Evolutionary conservation across 2,113 vertebrate genomes (phyloP), one percentile per base, ranked within the genome.

Genomic region (Indicator maculatus): DNA sequence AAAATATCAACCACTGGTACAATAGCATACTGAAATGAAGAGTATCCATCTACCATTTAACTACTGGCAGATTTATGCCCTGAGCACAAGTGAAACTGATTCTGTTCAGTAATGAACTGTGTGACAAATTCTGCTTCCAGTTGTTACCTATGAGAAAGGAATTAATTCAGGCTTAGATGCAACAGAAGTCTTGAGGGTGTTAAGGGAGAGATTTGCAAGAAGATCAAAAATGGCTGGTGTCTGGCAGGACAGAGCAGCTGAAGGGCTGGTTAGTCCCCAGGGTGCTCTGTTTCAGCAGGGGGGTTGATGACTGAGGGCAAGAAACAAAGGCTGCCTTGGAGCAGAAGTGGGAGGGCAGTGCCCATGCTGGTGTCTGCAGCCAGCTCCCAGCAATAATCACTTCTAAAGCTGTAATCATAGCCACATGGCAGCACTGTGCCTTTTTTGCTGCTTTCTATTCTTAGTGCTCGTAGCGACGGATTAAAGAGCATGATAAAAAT

Each of bases 371-470:
- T 80, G 61, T 50, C 76, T 75, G 69, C 65, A 76, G 83, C 58
- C 70, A 73, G 88, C 76, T 93, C 53, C 76, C 59, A 44, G 69
- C 91, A 95, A 47, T 91, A 86, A 84, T 93, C 83, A 52, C 83
- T 82, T 67, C 80, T 86, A 50, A 90, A 78, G 58, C 93, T 95
- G 73, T 93, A 90, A 93, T 93, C 88, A 53, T 89, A 94, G 83
- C 92, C 92, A 81, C 82, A 64, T 74, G 80, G 88, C 83, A 93
- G 76, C 90, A 41, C 65, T 86, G 78, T 50, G 80, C 80, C 90
- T 93, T 93, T 94, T 93, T 83, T 91, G 75, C 89, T 39, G 73
- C 94, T 53, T 91, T 82, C 95, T 96, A 96, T 93, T 96, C 91
- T 84, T 91, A 76, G 86, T n/a, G 52, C 93, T 94, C 6, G 9